Evolutionary conservation across 1,140 invertebrate genomes (phyloP).

Genomic region (Nasonia longicornis): DNA sequence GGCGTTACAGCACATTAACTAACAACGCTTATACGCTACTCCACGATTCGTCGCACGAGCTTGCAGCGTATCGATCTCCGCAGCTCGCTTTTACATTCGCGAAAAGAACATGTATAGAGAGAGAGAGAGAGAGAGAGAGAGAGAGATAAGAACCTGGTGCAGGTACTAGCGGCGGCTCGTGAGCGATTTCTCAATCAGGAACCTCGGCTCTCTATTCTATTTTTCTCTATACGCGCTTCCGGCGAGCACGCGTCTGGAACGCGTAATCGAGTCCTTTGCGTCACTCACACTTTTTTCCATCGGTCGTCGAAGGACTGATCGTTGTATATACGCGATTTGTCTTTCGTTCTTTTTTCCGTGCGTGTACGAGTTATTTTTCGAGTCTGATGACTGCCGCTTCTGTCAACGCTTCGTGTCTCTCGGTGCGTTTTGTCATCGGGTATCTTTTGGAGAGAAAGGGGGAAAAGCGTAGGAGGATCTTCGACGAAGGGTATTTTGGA

Average conservation of each 20-base stretch:
- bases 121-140: no score
- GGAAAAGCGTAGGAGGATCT: background rate
- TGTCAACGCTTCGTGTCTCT: background rate
- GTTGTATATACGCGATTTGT: no score
- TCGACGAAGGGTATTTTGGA: background rate
- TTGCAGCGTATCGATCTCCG: background rate
- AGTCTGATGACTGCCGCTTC: no score
- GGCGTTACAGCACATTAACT: background rate
- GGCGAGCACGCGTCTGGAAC: background rate
- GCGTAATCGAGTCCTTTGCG: constrained; percentile 26
- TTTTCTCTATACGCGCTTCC: background rate
- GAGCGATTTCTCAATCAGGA: background rate
- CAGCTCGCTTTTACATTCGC: background rate
- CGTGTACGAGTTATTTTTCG: no score
- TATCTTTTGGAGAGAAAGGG: background rate
- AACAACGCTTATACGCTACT: background rate
- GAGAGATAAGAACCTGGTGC: background rate
- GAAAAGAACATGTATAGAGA: background rate
- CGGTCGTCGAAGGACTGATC: background rate
- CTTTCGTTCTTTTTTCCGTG: no score
- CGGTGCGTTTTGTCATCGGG: background rate
- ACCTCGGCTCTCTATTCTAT: background rate
- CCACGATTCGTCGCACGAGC: background rate
- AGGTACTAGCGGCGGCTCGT: background rate
- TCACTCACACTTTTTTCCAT: constrained; percentile 15